Base-by-base conservation (phyloP, 2,113 vertebrate genomes). In the Circaetus cinerascens region DNA sequence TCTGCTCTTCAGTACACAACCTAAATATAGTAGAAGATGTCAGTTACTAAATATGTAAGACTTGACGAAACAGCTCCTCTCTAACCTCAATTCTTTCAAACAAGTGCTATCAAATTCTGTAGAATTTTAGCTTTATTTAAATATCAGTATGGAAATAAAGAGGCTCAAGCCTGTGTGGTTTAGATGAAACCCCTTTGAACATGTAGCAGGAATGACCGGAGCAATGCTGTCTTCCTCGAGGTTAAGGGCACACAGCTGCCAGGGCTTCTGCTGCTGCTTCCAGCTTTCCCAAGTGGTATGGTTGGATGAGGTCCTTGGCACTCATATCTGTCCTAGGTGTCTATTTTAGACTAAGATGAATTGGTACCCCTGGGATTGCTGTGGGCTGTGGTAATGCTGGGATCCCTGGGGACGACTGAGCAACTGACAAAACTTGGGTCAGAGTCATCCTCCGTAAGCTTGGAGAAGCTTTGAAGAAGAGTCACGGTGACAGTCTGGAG, bases 1-100 rank as follows among this genome's bases (percentile, higher is more conserved):
- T 95, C 89, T 97, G 87, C 91, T 97, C 91, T 80, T 91, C 93
- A 89, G 84, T 67, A 85, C 87, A 93, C 71, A 88, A 86, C 81
- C 91, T 97, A 97, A 96, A 95, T 97, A 95, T 96, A 97, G 95
- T 36, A 77, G 88, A 92, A 95, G 88, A 92, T 96, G 97, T 96
- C 96, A 97, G 92, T 88, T 94, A 82, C 96, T 97, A 97, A 97
- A 97, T 97, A 97, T 96, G 93, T 94, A 91, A 87, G 89, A 76
- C 96, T 93, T 95, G 94, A 95, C 16, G 23, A 91, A 94, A 95
- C 80, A 95, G 74, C 81, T 97, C 77, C 78, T 91, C 84, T 97
- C 57, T 91, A 95, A 93, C 84, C 93, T 90, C 84, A 78, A 57
- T 94, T 77, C 84, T 88, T 87, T 59, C 67, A 76, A 94, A 95